These are phyloP conservation scores for Lepetodrilus schrolli DNA, from an alignment of 2,888 invertebrate species.

Conservation along the genomic window DNA sequence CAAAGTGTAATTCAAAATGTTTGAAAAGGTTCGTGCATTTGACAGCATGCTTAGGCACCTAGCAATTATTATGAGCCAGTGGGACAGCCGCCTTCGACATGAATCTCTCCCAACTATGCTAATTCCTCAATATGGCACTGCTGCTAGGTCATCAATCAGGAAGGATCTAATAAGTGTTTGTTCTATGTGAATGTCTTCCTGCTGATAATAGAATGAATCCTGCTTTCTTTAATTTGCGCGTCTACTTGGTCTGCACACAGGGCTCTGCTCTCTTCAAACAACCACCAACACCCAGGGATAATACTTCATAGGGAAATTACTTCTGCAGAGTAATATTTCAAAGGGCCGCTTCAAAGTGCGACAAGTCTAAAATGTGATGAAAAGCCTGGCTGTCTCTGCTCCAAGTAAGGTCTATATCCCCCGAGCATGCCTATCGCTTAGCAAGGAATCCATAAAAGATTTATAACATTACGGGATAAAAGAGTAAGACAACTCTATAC, in stretches of 20 bases:
- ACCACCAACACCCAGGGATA: background rate
- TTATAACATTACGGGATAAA: constrained; percentile 23
- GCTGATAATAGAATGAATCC: constrained; percentile 23
- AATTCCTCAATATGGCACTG: constrained; percentile 17
- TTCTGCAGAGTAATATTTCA: constrained; percentile 23
- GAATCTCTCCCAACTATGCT: background rate
- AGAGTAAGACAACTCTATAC: constrained; percentile 25
- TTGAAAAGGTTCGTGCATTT: too few species aligned
- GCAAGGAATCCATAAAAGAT: constrained; percentile 20
- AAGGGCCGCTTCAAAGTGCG: constrained; percentile 15
- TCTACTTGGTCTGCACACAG: background rate
- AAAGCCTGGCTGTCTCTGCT: constrained; percentile 8
- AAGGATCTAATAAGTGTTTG: constrained; percentile 24
- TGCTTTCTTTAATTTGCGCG: constrained; percentile 6
- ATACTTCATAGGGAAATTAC: constrained; percentile 21
- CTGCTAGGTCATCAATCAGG: constrained; percentile 7
- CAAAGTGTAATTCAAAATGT: too few species aligned
- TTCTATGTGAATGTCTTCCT: constrained; percentile 25
- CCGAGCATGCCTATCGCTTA: constrained; percentile 16
- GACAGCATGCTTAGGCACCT: too few species aligned
- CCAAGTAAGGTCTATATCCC: background rate
- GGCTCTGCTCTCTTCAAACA: background rate
- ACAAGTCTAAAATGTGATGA: constrained; percentile 17
- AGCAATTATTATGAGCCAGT: too few species aligned
- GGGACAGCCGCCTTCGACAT: background rate